A percentile compares a stretch with the other conserved stretches of the same genome.
Evolutionary conservation across 2,797 vertebrate species (phyloP).

Genomic region (Hoplostethus mediterraneus): DNA sequence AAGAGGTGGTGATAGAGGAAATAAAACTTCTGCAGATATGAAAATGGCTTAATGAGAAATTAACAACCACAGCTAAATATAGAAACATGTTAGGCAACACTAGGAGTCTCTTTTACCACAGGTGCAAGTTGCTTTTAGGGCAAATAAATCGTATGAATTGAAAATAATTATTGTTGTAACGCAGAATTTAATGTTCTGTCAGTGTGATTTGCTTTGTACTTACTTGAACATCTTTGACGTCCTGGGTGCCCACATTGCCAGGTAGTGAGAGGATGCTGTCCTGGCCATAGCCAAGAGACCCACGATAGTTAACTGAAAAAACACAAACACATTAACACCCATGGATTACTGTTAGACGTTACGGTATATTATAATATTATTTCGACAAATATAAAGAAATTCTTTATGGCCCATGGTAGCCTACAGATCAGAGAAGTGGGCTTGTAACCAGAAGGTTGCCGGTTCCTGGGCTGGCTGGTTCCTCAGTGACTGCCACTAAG

Average conservation of each 20-base stretch:
- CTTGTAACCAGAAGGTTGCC: background rate
- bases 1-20: no score
- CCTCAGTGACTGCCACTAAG: no score
- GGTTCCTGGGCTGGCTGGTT: background rate
- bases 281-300: constrained; percentile 95
- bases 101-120: background rate
- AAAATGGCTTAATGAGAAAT: background rate
- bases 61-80: background rate
- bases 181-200: background rate
- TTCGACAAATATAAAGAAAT: background rate
- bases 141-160: background rate
- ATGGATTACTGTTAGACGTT: background rate
- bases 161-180: background rate
- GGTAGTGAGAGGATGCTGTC: constrained; percentile 91
- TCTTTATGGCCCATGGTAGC: background rate
- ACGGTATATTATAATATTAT: background rate
- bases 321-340: constrained; percentile 1
- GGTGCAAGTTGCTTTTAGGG: background rate
- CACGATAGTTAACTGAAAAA: constrained; percentile 94
- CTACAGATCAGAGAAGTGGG: background rate
- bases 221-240: constrained; percentile 96
- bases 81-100: background rate
- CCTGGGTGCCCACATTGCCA: constrained; percentile 92
- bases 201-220: background rate
- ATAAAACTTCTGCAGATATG: background rate